Base-by-base conservation (phyloP, 2,888 invertebrate genomes). In the Spialia ferax region DNA sequence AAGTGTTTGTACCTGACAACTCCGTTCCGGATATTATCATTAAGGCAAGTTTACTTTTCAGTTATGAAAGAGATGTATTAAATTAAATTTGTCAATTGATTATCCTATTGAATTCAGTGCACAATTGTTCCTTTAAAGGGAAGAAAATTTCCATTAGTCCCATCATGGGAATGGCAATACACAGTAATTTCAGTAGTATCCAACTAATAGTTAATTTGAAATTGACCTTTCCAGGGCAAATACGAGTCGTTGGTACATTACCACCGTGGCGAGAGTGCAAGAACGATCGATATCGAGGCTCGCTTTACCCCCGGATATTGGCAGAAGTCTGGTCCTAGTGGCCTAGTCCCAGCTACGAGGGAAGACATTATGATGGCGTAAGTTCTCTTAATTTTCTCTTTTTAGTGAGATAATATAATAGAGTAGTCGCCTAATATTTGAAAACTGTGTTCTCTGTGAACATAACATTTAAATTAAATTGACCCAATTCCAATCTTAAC, bases 311-410 rank as follows among this genome's bases (percentile, higher is more conserved):
- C 96, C 11, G 97, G 97, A 0, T 95, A 96, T 76, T 98, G 98
- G 98, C 89, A 95, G 74, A 97, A 96, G 74, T 83, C 93, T 4
- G 77, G 88, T 2, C 78, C 91, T 0, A 87, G 91, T 55, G 95
- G 95, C 0, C 91, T 95, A 20, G 84, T 88, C 11, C 94, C 87
- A 1, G 97, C 97, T 0, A 94, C 97, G 0, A 95, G 99, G 65
- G 98, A 98, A 87, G 98, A 99, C 80, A 96, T 99, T 60, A 97
- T 99, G 97, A 99, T 99, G 98, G 96, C 97, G 71, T 94, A 78
- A 87, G 91, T 85, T n/a, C 18, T 13, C n/a, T n/a, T n/a, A n/a
- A n/a, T n/a, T n/a, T n/a, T n/a, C n/a, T n/a, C n/a, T n/a, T n/a
- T n/a, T n/a, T n/a, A n/a, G n/a, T n/a, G n/a, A n/a, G n/a, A n/a